These are phyloP conservation scores for Serrognathus titanus DNA, from an alignment of 2,888 invertebrate species.

Conservation along the genomic window DNA sequence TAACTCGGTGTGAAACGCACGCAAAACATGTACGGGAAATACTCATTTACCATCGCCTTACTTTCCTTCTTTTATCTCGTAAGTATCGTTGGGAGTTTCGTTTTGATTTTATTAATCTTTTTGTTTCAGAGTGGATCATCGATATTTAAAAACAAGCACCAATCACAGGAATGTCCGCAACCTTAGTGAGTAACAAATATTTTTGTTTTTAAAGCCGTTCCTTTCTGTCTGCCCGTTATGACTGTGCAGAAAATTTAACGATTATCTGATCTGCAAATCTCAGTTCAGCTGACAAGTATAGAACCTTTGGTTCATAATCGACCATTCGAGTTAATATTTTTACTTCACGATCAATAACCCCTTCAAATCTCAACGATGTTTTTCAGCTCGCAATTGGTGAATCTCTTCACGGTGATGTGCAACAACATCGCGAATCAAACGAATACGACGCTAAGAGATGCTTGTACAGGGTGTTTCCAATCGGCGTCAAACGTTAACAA, in stretches of 20 bases:
- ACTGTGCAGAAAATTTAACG: no score
- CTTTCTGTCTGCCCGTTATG: no score
- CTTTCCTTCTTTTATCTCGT: background rate
- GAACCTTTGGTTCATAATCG: background rate
- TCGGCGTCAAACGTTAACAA: conserved; percentile 44
- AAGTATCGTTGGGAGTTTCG: background rate
- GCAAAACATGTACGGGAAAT: no score
- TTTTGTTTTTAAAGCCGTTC: no score
- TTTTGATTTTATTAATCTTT: background rate
- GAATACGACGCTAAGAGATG: conserved; percentile 56
- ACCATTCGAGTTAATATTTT: background rate
- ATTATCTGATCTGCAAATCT: background rate
- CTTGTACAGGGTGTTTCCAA: conserved; percentile 61
- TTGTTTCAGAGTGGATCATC: background rate
- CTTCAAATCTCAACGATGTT: background rate
- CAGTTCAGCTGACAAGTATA: background rate
- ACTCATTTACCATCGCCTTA: no score
- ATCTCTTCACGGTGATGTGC: conserved; percentile 60
- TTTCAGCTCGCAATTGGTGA: conserved; percentile 48
- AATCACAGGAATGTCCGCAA: background rate
- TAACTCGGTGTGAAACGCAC: background rate
- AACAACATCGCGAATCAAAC: conserved; percentile 60
- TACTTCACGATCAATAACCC: background rate
- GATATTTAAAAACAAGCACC: background rate
- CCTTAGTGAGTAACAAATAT: background rate